Evolutionary conservation across 2,797 vertebrate genomes (phyloP).

Genomic region (Hyperoplus immaculatus): DNA sequence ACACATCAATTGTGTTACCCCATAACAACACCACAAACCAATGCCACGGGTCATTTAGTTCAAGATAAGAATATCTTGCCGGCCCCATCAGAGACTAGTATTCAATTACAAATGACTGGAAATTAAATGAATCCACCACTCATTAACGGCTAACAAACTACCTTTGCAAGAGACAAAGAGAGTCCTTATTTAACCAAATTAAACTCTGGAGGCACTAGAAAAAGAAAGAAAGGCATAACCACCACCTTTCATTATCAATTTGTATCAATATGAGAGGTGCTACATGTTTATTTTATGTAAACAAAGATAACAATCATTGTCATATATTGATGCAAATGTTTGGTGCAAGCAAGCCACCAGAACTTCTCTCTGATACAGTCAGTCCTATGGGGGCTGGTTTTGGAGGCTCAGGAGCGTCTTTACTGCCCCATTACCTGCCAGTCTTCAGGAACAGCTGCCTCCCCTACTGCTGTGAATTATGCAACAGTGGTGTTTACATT

Average conservation of each 20-base stretch:
- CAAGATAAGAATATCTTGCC: constrained; percentile 26
- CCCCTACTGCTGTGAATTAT: constrained; percentile 69
- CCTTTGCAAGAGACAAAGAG: constrained; percentile 6
- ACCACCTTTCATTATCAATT: constrained; percentile 2
- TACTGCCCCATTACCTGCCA: constrained; percentile 64
- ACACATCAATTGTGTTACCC: constrained; percentile 53
- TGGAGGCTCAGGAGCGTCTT: constrained; percentile 51
- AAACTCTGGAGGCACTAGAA: background rate
- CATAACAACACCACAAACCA: constrained; percentile 28
- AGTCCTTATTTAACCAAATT: too few relatives aligned
- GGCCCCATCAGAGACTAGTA: background rate
- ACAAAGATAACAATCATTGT: background rate
- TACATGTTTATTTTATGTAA: background rate
- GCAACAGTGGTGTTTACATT: constrained; percentile 68
- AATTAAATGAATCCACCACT: constrained; percentile 9
- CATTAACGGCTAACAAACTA: constrained; percentile 1
- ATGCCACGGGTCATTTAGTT: constrained; percentile 23
- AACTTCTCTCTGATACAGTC: constrained; percentile 12
- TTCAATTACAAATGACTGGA: constrained; percentile 26
- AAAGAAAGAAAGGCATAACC: constrained; percentile 5
- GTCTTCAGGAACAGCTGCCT: constrained; percentile 62
- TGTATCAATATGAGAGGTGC: constrained; percentile 1
- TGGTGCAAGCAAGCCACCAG: background rate
- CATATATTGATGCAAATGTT: background rate
- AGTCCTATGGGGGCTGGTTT: constrained; percentile 28